phyloP scores from a whole-genome alignment of 2,797 vertebrate genomes.

The Platalea minor region DNA sequence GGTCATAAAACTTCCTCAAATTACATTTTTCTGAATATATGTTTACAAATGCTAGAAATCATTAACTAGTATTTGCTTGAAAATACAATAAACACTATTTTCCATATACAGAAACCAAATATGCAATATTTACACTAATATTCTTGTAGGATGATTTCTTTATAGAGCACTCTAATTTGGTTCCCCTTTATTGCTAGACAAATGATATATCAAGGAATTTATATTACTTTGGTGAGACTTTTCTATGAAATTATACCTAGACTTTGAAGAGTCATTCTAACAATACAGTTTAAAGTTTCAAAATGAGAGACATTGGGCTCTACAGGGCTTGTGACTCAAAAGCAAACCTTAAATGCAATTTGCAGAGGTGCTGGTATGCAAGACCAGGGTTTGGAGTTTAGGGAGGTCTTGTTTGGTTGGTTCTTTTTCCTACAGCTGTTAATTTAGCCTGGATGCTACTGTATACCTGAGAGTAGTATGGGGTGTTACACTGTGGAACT shows the following conservation, averaged over 20 bases:
- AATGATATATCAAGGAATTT: neutral
- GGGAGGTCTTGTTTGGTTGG: neutral
- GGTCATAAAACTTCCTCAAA: neutral
- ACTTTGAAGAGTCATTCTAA: neutral
- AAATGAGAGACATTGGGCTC: neutral
- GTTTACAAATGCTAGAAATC: neutral
- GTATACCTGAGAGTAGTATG: neutral
- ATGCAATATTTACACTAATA: neutral
- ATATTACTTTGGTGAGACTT: neutral
- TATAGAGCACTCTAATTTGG: neutral
- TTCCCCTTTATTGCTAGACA: neutral
- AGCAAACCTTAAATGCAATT: neutral
- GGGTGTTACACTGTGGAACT: neutral
- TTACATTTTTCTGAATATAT: neutral
- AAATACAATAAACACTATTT: neutral
- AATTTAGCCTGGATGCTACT: neutral
- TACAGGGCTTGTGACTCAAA: neutral
- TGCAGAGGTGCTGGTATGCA: neutral
- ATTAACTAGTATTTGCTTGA: neutral
- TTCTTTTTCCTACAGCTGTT: neutral
- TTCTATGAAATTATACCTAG: neutral
- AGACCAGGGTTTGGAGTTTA: neutral
- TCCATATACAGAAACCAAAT: neutral
- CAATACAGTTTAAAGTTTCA: neutral
- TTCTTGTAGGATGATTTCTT: neutral